A percentile compares a stretch with the other conserved stretches of the same genome.
Conservation (phyloP, 2,797 vertebrate genomes). For the Lates japonicus region DNA sequence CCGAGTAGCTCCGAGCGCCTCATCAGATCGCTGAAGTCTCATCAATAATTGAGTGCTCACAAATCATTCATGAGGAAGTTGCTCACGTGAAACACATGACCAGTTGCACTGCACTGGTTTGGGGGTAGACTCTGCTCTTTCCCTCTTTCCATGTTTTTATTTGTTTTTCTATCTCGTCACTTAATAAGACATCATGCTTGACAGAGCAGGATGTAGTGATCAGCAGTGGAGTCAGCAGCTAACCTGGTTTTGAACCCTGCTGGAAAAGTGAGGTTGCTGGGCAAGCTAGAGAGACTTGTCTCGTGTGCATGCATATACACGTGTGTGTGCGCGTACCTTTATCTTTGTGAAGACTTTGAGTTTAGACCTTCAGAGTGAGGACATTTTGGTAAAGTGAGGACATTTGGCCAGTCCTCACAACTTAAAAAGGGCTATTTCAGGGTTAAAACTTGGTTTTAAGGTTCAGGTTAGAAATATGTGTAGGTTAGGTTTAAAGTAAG, state of each 20-base stretch:
- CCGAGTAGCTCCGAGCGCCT: conserved; percentile 55
- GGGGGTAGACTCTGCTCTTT: background rate
- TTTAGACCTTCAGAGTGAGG: too few species aligned
- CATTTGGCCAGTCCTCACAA: too few species aligned
- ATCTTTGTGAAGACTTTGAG: too few species aligned
- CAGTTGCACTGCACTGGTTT: conserved; percentile 27
- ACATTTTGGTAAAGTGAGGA: too few species aligned
- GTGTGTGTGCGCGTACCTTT: background rate
- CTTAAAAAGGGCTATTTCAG: too few species aligned
- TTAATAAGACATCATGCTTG: conserved; percentile 38
- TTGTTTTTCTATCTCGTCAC: conserved; percentile 40
- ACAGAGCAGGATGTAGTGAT: conserved; percentile 36
- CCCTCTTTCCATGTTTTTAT: conserved; percentile 12
- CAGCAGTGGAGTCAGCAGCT: conserved; percentile 35
- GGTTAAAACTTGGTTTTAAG: too few species aligned
- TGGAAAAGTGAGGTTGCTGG: conserved; percentile 15
- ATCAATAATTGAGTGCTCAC: conserved; percentile 79
- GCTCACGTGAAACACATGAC: conserved; percentile 34
- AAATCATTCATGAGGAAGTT: conserved; percentile 81
- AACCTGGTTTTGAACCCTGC: conserved; percentile 68
- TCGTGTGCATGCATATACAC: conserved; percentile 1
- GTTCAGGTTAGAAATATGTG: too few species aligned
- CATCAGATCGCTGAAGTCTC: conserved; percentile 77
- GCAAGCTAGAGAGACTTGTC: background rate
- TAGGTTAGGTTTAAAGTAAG: too few species aligned